Evolutionary conservation across 2,888 invertebrate genomes (phyloP).

Genomic region (Papilio elwesi): DNA sequence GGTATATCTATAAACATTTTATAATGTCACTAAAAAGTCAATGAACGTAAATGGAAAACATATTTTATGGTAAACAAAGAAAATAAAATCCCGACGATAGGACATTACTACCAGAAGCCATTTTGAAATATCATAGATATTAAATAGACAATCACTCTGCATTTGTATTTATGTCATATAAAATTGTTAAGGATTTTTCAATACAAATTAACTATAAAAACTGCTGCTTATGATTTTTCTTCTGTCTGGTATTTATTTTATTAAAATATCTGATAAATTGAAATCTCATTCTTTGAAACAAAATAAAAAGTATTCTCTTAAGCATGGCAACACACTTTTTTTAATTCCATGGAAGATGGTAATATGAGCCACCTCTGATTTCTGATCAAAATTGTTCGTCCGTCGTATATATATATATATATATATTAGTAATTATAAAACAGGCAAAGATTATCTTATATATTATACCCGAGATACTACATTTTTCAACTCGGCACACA

Average conservation of each 20-base stretch:
- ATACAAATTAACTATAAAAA: background rate
- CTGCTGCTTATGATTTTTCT: background rate
- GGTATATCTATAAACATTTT: slow-evolving; percentile 77
- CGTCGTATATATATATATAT: too few relatives aligned
- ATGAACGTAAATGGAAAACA: slow-evolving; percentile 64
- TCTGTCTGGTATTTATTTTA: too few relatives aligned
- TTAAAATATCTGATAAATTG: too few relatives aligned
- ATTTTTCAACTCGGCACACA: too few relatives aligned
- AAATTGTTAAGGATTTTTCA: background rate
- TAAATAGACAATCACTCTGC: slow-evolving; percentile 29
- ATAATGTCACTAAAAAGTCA: slow-evolving; percentile 75
- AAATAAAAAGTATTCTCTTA: background rate
- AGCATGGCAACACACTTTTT: background rate
- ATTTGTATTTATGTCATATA: slow-evolving; percentile 16
- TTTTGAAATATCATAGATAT: slow-evolving; percentile 79
- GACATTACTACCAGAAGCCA: slow-evolving; percentile 80
- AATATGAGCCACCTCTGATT: too few relatives aligned
- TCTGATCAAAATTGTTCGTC: too few relatives aligned
- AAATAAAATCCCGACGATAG: slow-evolving; percentile 76
- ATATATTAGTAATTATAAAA: too few relatives aligned
- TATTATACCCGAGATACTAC: too few relatives aligned
- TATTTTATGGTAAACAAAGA: slow-evolving; percentile 82
- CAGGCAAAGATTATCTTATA: too few relatives aligned
- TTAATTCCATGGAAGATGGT: too few relatives aligned
- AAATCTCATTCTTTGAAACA: background rate